phyloP scores from a whole-genome alignment of 2,113 vertebrate genomes.

The Deroptyus accipitrinus region DNA sequence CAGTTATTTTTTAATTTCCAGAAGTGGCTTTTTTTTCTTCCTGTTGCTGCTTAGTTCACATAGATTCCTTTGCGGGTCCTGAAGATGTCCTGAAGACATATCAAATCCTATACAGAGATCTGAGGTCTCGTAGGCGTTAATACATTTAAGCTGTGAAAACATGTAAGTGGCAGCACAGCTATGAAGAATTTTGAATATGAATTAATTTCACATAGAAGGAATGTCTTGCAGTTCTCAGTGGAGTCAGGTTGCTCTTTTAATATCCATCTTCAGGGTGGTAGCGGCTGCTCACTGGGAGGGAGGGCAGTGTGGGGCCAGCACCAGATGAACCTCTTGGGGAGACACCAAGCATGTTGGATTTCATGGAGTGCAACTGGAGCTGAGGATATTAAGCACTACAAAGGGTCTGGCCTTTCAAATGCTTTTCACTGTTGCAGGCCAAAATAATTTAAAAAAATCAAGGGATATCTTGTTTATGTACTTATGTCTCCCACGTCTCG shows the following conservation, averaged over 20 bases:
- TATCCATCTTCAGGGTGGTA: slow-evolving; percentile 5
- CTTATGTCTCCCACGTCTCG: neutral
- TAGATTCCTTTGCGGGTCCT: neutral
- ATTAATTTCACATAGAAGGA: slow-evolving; percentile 28
- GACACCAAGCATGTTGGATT: neutral
- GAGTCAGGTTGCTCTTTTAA: slow-evolving; percentile 36
- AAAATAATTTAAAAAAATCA: neutral
- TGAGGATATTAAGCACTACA: neutral
- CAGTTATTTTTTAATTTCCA: slow-evolving; percentile 58
- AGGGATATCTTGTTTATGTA: neutral
- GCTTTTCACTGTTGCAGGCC: neutral
- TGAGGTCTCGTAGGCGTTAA: slow-evolving; percentile 1
- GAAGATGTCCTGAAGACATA: slow-evolving; percentile 13
- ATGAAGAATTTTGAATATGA: slow-evolving; percentile 2
- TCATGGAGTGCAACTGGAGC: neutral
- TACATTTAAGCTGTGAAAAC: slow-evolving; percentile 42
- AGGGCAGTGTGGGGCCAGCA: neutral
- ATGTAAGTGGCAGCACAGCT: neutral
- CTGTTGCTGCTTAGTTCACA: neutral
- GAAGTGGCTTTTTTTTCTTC: neutral
- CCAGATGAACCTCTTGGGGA: neutral
- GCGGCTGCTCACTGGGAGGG: neutral
- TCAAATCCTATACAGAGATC: neutral
- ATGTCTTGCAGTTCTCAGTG: neutral
- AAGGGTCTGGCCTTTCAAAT: neutral